Evolutionary conservation across 2,113 vertebrate species (phyloP).

Genomic region (Chaetodon trifascialis): DNA sequence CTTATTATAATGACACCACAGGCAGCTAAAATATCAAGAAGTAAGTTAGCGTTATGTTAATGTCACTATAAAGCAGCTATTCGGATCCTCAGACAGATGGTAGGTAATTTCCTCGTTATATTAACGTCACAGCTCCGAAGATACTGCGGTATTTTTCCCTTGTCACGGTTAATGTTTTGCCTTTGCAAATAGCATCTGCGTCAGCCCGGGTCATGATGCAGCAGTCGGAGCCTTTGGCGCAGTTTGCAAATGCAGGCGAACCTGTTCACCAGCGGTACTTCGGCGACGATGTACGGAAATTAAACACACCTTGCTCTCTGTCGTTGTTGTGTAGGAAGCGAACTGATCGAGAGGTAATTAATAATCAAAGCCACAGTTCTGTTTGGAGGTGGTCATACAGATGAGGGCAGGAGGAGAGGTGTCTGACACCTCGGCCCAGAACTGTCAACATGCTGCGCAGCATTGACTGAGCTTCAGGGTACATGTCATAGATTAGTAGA

Average conservation of each 20-base stretch:
- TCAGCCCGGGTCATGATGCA: conserved; percentile 39
- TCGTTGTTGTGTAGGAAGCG: too few species aligned
- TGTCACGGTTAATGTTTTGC: conserved; percentile 15
- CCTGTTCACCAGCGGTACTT: neutral
- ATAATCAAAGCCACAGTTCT: neutral
- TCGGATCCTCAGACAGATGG: neutral
- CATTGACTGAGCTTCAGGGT: neutral
- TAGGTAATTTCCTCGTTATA: neutral
- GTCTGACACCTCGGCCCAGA: too few species aligned
- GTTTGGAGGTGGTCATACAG: neutral
- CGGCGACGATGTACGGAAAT: neutral
- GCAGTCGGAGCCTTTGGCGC: neutral
- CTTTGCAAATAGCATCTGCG: conserved; percentile 65
- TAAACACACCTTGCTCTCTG: neutral
- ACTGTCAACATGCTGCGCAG: neutral
- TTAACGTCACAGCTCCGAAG: neutral
- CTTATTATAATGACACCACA: neutral
- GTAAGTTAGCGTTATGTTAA: too few species aligned
- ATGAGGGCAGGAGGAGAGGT: neutral
- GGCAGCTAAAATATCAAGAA: neutral
- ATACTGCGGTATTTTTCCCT: neutral
- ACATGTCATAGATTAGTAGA: neutral
- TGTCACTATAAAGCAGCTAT: neutral
- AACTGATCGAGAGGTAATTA: too few species aligned
- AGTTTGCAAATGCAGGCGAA: neutral